phyloP scores from a whole-genome alignment of 2,113 vertebrate genomes.

The Nanorana parkeri region DNA sequence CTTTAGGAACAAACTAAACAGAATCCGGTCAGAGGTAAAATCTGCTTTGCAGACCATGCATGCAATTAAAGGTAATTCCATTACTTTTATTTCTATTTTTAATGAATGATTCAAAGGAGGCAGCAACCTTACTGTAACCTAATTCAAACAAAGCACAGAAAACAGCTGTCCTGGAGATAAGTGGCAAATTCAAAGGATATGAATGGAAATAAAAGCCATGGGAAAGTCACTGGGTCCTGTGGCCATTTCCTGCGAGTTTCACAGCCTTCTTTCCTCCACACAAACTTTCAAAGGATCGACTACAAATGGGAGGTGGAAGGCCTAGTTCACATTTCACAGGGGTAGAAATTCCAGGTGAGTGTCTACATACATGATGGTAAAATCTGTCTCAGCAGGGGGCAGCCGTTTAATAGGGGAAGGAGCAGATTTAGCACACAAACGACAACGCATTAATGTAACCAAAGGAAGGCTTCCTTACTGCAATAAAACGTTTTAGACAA shows the following conservation, averaged over 20 bases:
- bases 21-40: too few relatives aligned
- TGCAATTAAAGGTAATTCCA: too few relatives aligned
- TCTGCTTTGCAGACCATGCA: too few relatives aligned
- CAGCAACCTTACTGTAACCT: too few relatives aligned
- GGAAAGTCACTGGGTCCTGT: background rate
- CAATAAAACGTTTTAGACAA: constrained; percentile 2
- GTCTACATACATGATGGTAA: background rate
- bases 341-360: background rate
- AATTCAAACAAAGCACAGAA: too few relatives aligned
- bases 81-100: too few relatives aligned
- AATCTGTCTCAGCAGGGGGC: background rate
- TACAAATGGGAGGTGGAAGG: background rate
- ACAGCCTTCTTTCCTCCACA: background rate
- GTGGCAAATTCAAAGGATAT: background rate
- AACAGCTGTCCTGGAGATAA: background rate
- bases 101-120: too few relatives aligned
- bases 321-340: background rate
- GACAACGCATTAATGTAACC: background rate
- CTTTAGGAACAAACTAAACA: too few relatives aligned
- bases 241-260: background rate
- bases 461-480: background rate
- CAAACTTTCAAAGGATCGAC: background rate
- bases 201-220: background rate
- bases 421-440: constrained; percentile 17
- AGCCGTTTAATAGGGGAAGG: constrained; percentile 5